A percentile compares a stretch with the other conserved stretches of the same genome.
These are phyloP conservation scores for Drosophila subpulchrella DNA, from an alignment of 1,140 invertebrate genomes.

Conservation along the genomic window DNA sequence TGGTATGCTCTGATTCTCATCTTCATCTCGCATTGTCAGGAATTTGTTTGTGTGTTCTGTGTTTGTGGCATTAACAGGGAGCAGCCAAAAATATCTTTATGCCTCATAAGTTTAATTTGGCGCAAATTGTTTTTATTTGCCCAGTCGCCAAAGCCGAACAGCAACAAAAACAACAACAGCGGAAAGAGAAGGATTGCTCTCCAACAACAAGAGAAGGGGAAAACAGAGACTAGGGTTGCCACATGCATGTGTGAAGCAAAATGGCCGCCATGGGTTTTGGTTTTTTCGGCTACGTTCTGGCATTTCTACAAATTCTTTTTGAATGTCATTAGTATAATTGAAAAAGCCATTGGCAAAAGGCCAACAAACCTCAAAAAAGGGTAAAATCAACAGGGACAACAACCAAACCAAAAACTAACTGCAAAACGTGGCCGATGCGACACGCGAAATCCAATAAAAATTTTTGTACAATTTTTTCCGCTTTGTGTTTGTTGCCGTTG, in stretches of 20 bases:
- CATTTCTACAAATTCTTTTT: constrained; percentile 79
- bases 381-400: constrained; percentile 32
- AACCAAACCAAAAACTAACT: constrained; percentile 54
- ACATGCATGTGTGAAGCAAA: constrained; percentile 73
- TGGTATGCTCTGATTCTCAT: constrained; percentile 59
- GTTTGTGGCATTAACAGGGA: constrained; percentile 68
- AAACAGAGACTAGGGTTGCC: constrained; percentile 47
- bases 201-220: background rate
- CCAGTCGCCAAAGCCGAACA: constrained; percentile 67
- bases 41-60: constrained; percentile 50
- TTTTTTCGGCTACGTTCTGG: constrained; percentile 55
- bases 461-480: constrained; percentile 43
- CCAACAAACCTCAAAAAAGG: constrained; percentile 60
- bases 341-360: constrained; percentile 76
- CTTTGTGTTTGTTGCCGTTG: constrained; percentile 33
- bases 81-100: constrained; percentile 82
- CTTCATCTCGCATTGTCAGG: constrained; percentile 67
- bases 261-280: constrained; percentile 47
- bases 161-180: constrained; percentile 40
- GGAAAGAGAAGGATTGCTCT: background rate
- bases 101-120: constrained; percentile 82
- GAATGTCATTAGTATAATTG: constrained; percentile 82
- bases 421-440: constrained; percentile 53
- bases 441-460: constrained; percentile 80
- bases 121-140: constrained; percentile 82